Conservation (phyloP, 2,797 vertebrate genomes). For the Enteromius viviparus region DNA sequence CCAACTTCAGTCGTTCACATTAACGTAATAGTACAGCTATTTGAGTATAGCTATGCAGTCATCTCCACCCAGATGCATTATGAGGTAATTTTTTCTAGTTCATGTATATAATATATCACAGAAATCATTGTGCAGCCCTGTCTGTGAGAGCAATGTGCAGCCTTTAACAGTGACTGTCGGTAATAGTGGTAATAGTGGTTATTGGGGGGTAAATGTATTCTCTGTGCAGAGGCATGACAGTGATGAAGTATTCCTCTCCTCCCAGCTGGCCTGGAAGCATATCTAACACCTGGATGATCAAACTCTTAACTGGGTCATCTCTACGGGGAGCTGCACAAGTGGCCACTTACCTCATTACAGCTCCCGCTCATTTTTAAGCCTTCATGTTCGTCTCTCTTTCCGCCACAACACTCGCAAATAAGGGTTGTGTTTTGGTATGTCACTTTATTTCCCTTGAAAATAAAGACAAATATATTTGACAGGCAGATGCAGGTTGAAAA, state of each 20-base stretch:
- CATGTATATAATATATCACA: conserved; percentile 12
- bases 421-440: background rate
- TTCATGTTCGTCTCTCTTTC: background rate
- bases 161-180: conserved; percentile 9
- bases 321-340: conserved; percentile 36
- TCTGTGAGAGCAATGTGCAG: conserved; percentile 6
- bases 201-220: conserved; percentile 35
- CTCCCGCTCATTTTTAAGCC: conserved; percentile 11
- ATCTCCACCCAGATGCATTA: background rate
- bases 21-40: background rate
- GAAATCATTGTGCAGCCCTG: background rate
- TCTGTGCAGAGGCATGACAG: conserved; percentile 43
- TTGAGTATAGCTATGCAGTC: background rate
- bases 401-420: background rate
- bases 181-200: conserved; percentile 11
- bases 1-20: background rate
- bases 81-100: background rate
- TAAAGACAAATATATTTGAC: background rate
- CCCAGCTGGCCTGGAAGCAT: conserved; percentile 23
- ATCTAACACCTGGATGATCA: conserved; percentile 52
- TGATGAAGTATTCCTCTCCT: conserved; percentile 51
- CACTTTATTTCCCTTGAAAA: background rate
- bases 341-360: conserved; percentile 45
- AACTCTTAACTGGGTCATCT: conserved; percentile 53
- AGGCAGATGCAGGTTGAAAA: background rate